Evolutionary conservation across 2,113 vertebrate genomes (phyloP), one percentile per base, ranked within the genome.

Genomic region (Numida meleagris): DNA sequence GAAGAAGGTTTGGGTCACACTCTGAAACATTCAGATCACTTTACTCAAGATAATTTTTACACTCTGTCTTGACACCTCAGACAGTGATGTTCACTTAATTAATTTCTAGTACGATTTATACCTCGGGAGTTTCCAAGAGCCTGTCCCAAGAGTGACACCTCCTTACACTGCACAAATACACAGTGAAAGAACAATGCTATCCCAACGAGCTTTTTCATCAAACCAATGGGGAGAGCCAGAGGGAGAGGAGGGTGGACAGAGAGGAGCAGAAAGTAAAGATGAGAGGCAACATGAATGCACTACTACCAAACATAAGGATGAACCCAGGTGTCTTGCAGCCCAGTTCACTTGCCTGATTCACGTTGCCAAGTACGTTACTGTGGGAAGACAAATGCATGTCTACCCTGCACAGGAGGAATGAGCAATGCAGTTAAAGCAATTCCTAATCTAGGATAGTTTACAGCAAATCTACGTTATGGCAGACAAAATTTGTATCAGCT

Each of bases 71-170:
- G 61, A 93, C 76, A 90, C 33, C 34, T 66, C 83, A 53, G 76
- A 77, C 72, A 58, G 20, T 78, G 75, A 34, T 78, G 86, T 72
- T 71, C 55, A 61, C 57, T 83, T 82, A 74, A 75, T 68, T 87
- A 51, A 74, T 94, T 95, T 88, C 38, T 90, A 68, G 48, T 78
- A 38, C 48, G 53, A 40, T 81, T 95, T 75, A 45, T 51, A 89
- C 45, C 71, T 93, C 6, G 13, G 43, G 53, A 61, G 40, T 67
- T 91, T 83, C 82, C 70, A 90, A 82, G 46, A 91, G 45, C 55
- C 65, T 86, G 61, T 77, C 59, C 59, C 72, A 89, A 48, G 68
- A 31, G 42, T 45, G 50, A 83, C 73, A 88, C 46, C 43, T 88
- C 68, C 24, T 81, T 90, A 61, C 2, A 8, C 46, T 57, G 68